Evolutionary conservation across 1,140 invertebrate genomes (phyloP), one percentile per base, ranked within the genome.

Genomic region (Tetranychus urticae): DNA sequence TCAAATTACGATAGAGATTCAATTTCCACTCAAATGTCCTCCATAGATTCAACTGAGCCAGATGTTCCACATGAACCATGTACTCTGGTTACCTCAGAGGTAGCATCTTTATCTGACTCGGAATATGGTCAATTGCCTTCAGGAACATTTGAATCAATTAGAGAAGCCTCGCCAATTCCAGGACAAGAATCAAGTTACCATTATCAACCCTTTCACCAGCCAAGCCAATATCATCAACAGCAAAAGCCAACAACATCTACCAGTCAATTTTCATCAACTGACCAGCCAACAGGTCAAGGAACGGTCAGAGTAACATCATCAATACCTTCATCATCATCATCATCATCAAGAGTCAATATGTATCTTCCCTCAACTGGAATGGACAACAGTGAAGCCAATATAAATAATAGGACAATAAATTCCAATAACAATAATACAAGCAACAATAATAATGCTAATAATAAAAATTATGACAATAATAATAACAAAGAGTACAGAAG

Each of bases 81-180:
- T 59, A 65, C 64, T 10, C n/a, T 47, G 2, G 4, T 64, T 31
- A 58, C 58, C 8, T 64, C 63, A 0, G 66, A 63, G 47, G 36
- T 63, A 8, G 62, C 64, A 33, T 62, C 60, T 58, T 45, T 63
- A 10, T 63, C 56, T 35, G 64, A 65, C 10, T 36, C 42, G 4
- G 55, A 37, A 14, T 35, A 36, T 34, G 55, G 34, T 56, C 39
- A 5, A 42, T 6, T 42, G 39, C 10, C 39, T 10, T 42, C 39
- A 42, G 36, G 36, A 12, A 23, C 33, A 34, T 48, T 36, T 59
- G 55, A 56, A 37, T n/a, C 48, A 10, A 42, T 42, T 10, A 42
- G 39, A 10, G 39, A 42, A 42, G 10, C 39, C 5, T 42, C 39
- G 5, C 31, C 14, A 34, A n/a, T n/a, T 6, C 45, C 34, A 13